Evolutionary conservation across 2,797 vertebrate species (phyloP).

Genomic region (Poeciliopsis paucimaculata): DNA sequence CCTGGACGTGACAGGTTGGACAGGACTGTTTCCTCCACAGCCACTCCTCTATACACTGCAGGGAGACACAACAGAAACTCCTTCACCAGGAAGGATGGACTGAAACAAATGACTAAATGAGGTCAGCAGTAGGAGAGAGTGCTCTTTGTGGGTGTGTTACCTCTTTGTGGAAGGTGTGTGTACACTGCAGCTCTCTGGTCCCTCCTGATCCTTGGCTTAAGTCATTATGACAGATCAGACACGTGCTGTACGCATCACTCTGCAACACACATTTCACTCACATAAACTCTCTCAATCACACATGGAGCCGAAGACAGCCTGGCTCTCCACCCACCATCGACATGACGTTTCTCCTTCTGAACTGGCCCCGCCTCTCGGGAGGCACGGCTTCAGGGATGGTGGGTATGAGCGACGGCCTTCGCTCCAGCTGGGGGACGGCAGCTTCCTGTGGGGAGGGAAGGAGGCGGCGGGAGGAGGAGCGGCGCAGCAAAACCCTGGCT

Average conservation of each 20-base stretch:
- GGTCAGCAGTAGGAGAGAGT: neutral
- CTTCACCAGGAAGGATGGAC: neutral
- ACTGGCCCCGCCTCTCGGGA: conserved; percentile 73
- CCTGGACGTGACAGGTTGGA: conserved; percentile 67
- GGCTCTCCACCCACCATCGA: conserved; percentile 78
- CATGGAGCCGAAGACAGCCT: neutral
- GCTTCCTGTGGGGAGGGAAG: conserved; percentile 69
- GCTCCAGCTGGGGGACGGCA: conserved; percentile 40
- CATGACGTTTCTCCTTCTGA: conserved; percentile 84
- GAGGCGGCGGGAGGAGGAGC: conserved; percentile 70
- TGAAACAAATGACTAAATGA: neutral
- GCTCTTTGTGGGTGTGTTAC: conserved; percentile 24
- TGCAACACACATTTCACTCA: conserved; percentile 43
- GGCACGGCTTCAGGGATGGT: conserved; percentile 80
- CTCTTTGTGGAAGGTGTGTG: conserved; percentile 76
- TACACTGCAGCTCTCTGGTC: conserved; percentile 72
- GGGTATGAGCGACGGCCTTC: conserved; percentile 64
- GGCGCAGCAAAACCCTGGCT: conserved; percentile 77
- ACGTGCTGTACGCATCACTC: conserved; percentile 72
- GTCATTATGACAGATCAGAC: conserved; percentile 78
- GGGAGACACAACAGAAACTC: neutral
- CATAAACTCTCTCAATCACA: neutral
- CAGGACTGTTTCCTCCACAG: conserved; percentile 76
- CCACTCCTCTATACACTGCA: conserved; percentile 77
- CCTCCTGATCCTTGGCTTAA: conserved; percentile 59